Evolutionary conservation across 1,140 invertebrate genomes (phyloP).

Genomic region (Camponotus vicinus): DNA sequence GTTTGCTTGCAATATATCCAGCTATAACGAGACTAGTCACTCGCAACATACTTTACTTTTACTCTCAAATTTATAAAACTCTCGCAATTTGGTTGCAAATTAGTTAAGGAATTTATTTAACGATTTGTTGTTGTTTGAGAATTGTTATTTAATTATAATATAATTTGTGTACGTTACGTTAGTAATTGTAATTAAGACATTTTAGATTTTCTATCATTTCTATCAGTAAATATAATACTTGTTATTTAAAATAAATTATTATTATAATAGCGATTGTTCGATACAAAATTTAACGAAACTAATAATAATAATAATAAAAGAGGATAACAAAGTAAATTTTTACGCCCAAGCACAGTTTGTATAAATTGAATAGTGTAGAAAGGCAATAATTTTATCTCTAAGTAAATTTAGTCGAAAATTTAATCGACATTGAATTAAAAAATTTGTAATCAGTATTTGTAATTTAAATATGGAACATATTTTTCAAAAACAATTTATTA

Average conservation of each 20-base stretch:
- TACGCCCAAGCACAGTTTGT: background rate
- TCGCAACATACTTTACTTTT: too few relatives aligned
- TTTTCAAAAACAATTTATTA: background rate
- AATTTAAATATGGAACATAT: background rate
- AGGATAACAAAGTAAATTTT: background rate
- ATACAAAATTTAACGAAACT: background rate
- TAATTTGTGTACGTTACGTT: background rate
- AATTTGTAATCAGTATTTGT: background rate
- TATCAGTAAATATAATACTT: slow-evolving; percentile 6
- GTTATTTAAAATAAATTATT: background rate
- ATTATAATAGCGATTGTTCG: background rate
- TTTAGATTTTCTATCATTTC: background rate
- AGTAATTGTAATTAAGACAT: slow-evolving; percentile 5
- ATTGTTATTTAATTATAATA: slow-evolving; percentile 6
- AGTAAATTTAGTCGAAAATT: background rate
- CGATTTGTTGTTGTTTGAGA: background rate
- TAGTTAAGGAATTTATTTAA: background rate
- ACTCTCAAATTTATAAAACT: background rate
- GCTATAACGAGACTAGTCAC: background rate
- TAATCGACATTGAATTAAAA: background rate
- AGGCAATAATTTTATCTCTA: background rate
- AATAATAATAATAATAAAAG: background rate
- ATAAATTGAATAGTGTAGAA: background rate
- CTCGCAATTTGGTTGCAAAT: background rate
- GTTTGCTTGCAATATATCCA: too few relatives aligned